Conservation (phyloP, 2,113 vertebrate genomes). For the Pantherophis guttatus region DNA sequence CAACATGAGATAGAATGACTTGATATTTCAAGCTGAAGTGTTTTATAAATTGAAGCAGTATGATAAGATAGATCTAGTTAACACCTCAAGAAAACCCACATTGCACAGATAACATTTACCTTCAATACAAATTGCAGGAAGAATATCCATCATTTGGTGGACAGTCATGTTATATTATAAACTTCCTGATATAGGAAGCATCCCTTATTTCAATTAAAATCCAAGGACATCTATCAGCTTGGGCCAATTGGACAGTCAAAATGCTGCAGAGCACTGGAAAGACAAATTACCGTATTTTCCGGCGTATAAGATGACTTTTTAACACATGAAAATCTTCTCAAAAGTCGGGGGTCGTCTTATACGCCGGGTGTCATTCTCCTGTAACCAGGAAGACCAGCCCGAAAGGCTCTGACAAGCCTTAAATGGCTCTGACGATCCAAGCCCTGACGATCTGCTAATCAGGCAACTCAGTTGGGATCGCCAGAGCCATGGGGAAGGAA, state of each 20-base stretch:
- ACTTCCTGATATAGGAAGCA: neutral
- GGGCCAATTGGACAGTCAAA: neutral
- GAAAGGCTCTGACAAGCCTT: too few species aligned
- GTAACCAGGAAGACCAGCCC: too few species aligned
- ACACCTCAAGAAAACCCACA: neutral
- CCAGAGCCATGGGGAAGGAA: too few species aligned
- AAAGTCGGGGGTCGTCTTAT: too few species aligned
- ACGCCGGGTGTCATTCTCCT: too few species aligned
- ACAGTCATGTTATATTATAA: neutral
- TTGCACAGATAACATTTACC: neutral
- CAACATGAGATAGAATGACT: neutral
- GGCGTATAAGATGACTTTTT: too few species aligned
- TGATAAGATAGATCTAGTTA: neutral
- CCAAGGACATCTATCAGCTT: neutral
- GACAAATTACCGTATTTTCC: neutral
- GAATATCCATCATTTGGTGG: neutral
- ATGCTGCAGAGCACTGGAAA: neutral
- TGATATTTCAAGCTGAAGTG: neutral
- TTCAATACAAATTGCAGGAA: neutral
- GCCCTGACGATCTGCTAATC: too few species aligned
- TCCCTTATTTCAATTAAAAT: neutral
- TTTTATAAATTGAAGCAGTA: neutral
- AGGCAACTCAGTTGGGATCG: too few species aligned
- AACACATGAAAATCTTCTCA: too few species aligned
- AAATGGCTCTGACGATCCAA: too few species aligned